A percentile compares a stretch with the other conserved stretches of the same genome.
phyloP scores from a whole-genome alignment of 1,140 invertebrate species.

The Planococcus citri region DNA sequence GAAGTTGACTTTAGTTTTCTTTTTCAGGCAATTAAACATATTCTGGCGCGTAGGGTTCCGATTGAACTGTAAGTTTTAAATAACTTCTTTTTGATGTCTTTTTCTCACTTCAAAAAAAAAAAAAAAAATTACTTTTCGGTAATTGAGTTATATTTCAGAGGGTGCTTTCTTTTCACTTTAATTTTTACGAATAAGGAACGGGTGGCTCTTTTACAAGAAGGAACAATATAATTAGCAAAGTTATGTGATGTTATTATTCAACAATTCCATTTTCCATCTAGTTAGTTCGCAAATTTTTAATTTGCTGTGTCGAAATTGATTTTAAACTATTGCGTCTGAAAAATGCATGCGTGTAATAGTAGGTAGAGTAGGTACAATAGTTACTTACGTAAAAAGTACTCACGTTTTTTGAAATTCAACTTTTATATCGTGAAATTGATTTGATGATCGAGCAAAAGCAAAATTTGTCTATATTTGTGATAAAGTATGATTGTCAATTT shows the following conservation, averaged over 20 bases:
- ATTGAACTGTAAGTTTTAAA: slow-evolving; percentile 20
- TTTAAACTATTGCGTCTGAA: no score
- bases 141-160: slow-evolving; percentile 14
- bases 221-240: not conserved
- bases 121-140: slow-evolving; percentile 17
- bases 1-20: slow-evolving; percentile 17
- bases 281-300: no score
- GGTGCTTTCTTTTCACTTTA: not conserved
- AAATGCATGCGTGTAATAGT: no score
- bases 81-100: slow-evolving; percentile 18
- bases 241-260: not conserved
- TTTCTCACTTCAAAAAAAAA: not conserved
- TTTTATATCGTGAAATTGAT: no score
- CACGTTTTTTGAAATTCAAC: no score
- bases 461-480: no score
- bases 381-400: no score
- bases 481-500: no score
- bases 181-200: not conserved
- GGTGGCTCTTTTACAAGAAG: not conserved
- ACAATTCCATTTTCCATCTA: not conserved
- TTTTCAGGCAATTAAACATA: slow-evolving; percentile 20
- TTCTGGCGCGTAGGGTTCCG: slow-evolving; percentile 16
- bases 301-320: no score
- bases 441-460: no score
- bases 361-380: no score